Base-by-base conservation (phyloP, 2,797 vertebrate genomes). In the Enoplosus armatus region DNA sequence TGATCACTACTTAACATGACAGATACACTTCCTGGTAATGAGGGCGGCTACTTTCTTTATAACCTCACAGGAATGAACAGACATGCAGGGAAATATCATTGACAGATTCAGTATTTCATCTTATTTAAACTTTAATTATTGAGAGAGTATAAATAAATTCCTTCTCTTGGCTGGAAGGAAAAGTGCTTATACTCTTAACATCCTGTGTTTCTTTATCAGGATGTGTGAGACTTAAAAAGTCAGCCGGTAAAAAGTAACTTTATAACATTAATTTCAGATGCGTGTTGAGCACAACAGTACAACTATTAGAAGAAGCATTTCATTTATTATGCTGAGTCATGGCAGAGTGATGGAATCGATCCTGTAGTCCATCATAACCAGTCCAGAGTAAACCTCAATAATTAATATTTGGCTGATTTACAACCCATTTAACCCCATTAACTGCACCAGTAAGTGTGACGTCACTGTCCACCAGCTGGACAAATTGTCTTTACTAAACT, bases 1-100 rank as follows among this genome's bases (percentile, higher is more conserved):
- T 15, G 33, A 82, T 76, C 63, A 24, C 48, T 39, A 41, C 64
- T 59, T 59, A 75, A 70, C 69, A 39, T 41, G 56, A 48, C 54
- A 53, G 66, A 80, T 29, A 48, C 26, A 66, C 18, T 48, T 47
- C 29, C 7, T 51, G 24, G 51, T 41, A 15, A 20, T 3, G 10
- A 35, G 45, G 20, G 26, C 2, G 0, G 4, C 45, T 58, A 15
- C 4, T 0, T 27, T 15, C n/a, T 48, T 65, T 50, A n/a, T 56
- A 8, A 41, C 27, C 37, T 68, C 16, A 29, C 12, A 16, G 15
- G 14, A 72, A 56, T n/a, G 18, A 61, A 33, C 15, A 37, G 8
- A 59, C 50, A 66, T 35, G 27, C 54, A 47, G 26, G 18, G 18
- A 15, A 33, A 31, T 47, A 56, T 18, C 2, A 14, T 33, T 20